Evolutionary conservation across 2,113 vertebrate species (phyloP), one percentile per base, ranked within the genome.

Genomic region (Nerophis lumbriciformis): DNA sequence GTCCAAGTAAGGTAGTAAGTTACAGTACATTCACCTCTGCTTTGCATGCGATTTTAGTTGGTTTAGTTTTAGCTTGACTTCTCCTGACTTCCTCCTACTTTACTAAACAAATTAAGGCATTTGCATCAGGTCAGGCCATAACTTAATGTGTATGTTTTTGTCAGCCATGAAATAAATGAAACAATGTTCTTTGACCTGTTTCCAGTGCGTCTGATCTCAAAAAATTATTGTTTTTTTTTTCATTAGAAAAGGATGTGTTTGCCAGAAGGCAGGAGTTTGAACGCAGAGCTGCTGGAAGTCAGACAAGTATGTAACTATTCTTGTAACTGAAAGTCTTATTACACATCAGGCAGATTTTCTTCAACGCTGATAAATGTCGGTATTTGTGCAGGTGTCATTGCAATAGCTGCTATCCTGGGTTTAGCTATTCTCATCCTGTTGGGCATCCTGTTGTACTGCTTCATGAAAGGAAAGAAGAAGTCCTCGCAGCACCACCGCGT

Each of bases 371-470:
- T 13, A 10, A 28, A 47, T 9, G n/a, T 14, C 11, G 50, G n/a
- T 39, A 39, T 14, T 37, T 55, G 21, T 55, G 2, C 59, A 90
- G 90, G n/a, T 48, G 11, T 89, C 53, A 48, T 92, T 1, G 88
- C 77, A 0, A 21, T 93, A 13, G 92, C 91, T 0, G 89, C 86
- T 9, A 12, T 94, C 1, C 88, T 98, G 0, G 88, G 75, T 10
- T 39, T 90, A 35, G 92, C 88, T 59, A 95, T 98, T 36, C 54
- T 91, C 63, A 74, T 92, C 52, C 78, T 96, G 5, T 66, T 95
- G 4, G 75, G 59, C 6, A 15, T 97, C 54, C 83, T 98, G 8
- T 76, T 84, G 16, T 98, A 93, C 85, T 97, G 88, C 86, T 68
- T 90, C 60, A 14, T 94, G 62, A 95, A 93, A 85, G 89, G 84